Base-by-base conservation (phyloP, 2,113 vertebrate species). In the Nymphicus hollandicus region DNA sequence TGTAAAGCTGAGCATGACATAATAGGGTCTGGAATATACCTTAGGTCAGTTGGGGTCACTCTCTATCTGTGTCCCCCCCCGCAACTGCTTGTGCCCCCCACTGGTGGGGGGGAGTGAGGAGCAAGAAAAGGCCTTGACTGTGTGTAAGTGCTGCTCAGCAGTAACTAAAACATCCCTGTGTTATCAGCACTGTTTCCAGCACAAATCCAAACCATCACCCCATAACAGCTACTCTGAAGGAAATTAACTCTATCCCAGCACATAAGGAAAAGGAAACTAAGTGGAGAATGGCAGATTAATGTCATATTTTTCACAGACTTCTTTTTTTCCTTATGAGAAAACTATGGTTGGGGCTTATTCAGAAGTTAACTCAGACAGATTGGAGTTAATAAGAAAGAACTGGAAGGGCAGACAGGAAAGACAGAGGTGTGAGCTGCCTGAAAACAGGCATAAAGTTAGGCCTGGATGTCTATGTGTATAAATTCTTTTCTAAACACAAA, bases 401-500 rank as follows among this genome's bases (percentile, higher is more conserved):
- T 60, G 66, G 46, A 58, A 61, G 7, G 43, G 33, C 49, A 74
- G 64, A 20, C 50, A 79, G 72, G 64, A 91, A 29, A 66, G 16
- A 18, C 47, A 91, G 37, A 89, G 37, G n/a, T 64, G 9, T 25
- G 56, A 85, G 25, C 44, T 1, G 8, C n/a, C 49, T 91, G 69
- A 93, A 82, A 79, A 73, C 19, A 84, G 44, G 29, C 24, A 44
- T 50, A n/a, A 91, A 64, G 86, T 53, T 52, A 60, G 69, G 17
- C 47, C 47, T 79, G 69, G 56, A 52, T 25, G 60, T 86, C 47
- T 84, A 9, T 25, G 10, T 56, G 70, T 82, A 65, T 66, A 63
- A 85, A 82, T 88, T 61, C n/a, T 94, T 95, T 81, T 84, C 69
- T 76, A 82, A 95, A 76, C 52, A 76, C 8, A 19, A 76, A 53